These are phyloP conservation scores for Drosophila malerkotliana DNA, from an alignment of 1,140 invertebrate species.

Conservation along the genomic window DNA sequence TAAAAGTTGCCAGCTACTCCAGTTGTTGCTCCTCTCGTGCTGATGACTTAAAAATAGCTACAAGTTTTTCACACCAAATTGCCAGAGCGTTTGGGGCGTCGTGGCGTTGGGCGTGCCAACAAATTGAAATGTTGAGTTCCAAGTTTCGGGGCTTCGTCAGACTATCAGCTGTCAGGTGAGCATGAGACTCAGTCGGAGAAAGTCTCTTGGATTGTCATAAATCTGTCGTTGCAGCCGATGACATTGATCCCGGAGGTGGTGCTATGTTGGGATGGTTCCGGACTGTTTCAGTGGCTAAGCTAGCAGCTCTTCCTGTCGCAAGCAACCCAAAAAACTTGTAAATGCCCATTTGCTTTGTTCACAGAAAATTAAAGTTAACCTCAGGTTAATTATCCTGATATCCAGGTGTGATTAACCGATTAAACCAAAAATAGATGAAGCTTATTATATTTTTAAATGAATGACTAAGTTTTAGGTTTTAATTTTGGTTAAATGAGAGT, in stretches of 20 bases:
- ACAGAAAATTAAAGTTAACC: slow-evolving; percentile 67
- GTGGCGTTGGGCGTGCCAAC: slow-evolving; percentile 35
- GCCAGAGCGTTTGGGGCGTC: slow-evolving; percentile 25
- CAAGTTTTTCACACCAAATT: slow-evolving; percentile 78
- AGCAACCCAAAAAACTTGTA: slow-evolving; percentile 54
- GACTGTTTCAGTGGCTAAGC: slow-evolving; percentile 47
- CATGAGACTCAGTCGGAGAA: slow-evolving; percentile 25
- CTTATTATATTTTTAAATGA: no score
- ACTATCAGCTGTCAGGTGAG: slow-evolving; percentile 67
- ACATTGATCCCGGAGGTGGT: slow-evolving; percentile 39
- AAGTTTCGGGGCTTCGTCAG: slow-evolving; percentile 50
- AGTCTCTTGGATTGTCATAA: slow-evolving; percentile 60
- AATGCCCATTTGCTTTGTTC: slow-evolving; percentile 70
- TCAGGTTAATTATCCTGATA: slow-evolving; percentile 64
- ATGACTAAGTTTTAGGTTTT: no score
- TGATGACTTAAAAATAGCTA: slow-evolving; percentile 67
- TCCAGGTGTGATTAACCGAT: slow-evolving; percentile 4
- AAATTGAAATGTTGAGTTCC: slow-evolving; percentile 80
- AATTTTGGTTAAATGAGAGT: neutral
- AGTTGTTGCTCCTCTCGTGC: slow-evolving; percentile 17
- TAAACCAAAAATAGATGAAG: neutral
- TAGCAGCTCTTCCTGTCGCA: slow-evolving; percentile 24
- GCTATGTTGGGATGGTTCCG: slow-evolving; percentile 5
- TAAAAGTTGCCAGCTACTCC: slow-evolving; percentile 50
- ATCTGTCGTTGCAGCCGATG: slow-evolving; percentile 66